Evolutionary conservation across 2,113 vertebrate genomes (phyloP).

Genomic region (Myiagra hebetior): DNA sequence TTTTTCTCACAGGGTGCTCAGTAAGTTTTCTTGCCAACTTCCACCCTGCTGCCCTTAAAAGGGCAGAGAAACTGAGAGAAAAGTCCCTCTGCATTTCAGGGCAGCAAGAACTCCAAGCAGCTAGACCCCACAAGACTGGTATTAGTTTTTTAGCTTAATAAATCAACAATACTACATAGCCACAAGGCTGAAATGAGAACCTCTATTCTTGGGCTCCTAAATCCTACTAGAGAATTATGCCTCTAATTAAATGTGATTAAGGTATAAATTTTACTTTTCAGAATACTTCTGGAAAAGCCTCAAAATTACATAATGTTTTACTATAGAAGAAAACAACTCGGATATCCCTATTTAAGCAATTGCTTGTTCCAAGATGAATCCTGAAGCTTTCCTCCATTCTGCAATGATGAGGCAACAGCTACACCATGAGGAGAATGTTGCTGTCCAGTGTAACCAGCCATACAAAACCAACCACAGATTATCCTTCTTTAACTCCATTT

Average conservation of each 20-base stretch:
- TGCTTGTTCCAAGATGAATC: neutral
- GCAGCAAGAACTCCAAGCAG: constrained; percentile 24
- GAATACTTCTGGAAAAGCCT: neutral
- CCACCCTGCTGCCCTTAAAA: constrained; percentile 54
- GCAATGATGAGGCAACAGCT: neutral
- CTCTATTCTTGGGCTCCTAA: neutral
- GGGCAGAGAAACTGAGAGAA: constrained; percentile 34
- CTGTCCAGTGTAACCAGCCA: neutral
- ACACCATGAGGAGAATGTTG: neutral
- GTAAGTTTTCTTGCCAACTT: constrained; percentile 51
- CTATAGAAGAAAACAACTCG: neutral
- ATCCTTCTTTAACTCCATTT: neutral
- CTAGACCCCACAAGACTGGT: neutral
- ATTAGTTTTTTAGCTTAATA: constrained; percentile 34
- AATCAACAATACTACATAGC: neutral
- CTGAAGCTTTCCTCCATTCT: neutral
- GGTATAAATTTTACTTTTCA: neutral
- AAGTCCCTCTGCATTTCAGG: constrained; percentile 40
- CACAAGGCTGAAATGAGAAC: neutral
- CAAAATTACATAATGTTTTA: neutral
- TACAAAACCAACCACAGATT: neutral
- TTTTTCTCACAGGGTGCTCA: constrained; percentile 47
- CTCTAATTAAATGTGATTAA: neutral
- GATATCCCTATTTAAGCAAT: neutral
- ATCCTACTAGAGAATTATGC: neutral